Base-by-base conservation (phyloP, 2,113 vertebrate species). In the Sphyrna mokarran region DNA sequence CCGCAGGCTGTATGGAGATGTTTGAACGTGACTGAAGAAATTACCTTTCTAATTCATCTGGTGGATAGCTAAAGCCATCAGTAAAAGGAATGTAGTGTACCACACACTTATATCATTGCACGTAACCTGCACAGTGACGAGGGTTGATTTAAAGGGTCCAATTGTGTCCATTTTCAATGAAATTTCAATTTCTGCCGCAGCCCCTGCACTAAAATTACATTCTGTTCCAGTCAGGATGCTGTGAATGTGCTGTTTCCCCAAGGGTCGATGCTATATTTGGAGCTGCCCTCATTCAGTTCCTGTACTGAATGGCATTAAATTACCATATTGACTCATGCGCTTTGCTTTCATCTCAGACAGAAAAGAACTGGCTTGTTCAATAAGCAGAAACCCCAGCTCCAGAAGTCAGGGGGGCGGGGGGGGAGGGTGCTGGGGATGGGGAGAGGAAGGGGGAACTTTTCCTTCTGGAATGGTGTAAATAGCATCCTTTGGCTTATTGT, bases 231-330 rank as follows among this genome's bases (percentile, higher is more conserved):
- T 72, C 94, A 95, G 94, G 94, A 54, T 54, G 13, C 54, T 76
- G 68, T 54, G 66, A 94, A 43, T 43, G 26, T 63, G 68, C 37
- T 48, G 40, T 70, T 95, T 95, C 69, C 94, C 94, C 10, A 54
- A 22, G 94, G 68, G 94, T 72, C 72, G 48, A 54, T 29, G 23
- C 70, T 72, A 95, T 95, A 72, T 95, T 95, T 95, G 66, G 94
- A 48, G 26, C 69, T 95, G 69, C 94, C 40, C 94, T 72, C 68
- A 95, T 72, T 95, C 94, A 48, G 69, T 54, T 29, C 40, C 69
- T 76, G 43, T 70, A 70, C 66, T 94, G 66, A 94, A 94, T 95
- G 66, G 93, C 94, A 72, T 95, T 72, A 95, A 54, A 72, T 95
- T 95, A 76, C 43, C 69, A 95, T 43, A 29, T 26, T 29, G 23